Conservation (phyloP, 2,888 invertebrate genomes). For the Hedychridium roseum region DNA sequence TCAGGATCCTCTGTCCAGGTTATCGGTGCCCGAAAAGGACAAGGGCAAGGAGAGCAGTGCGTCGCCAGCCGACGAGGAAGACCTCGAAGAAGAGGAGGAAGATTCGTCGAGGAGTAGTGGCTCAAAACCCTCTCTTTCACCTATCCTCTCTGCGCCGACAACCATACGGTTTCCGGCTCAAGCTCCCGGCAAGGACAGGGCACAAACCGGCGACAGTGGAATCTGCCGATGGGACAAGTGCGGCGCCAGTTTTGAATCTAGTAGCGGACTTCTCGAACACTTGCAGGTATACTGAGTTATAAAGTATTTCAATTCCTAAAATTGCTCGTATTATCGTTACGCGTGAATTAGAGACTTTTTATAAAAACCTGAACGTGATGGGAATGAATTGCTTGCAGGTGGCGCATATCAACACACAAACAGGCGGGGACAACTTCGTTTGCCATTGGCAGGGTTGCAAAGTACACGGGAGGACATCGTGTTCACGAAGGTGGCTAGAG, state of each 20-base stretch:
- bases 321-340: no score
- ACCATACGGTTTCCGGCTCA: constrained; percentile 80
- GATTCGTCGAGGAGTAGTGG: constrained; percentile 54
- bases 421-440: constrained; percentile 82
- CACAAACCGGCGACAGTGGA: constrained; percentile 63
- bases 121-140: constrained; percentile 67
- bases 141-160: constrained; percentile 82
- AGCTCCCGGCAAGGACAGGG: constrained; percentile 53
- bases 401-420: constrained; percentile 87
- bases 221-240: constrained; percentile 87
- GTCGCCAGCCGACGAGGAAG: constrained; percentile 36
- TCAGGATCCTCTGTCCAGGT: constrained; percentile 32
- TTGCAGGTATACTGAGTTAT: constrained; percentile 76
- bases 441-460: constrained; percentile 96
- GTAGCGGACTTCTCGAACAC: constrained; percentile 85
- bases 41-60: constrained; percentile 23
- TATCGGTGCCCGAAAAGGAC: constrained; percentile 21
- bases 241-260: constrained; percentile 78
- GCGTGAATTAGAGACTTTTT: no score
- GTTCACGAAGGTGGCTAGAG: constrained; percentile 92
- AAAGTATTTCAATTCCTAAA: no score
- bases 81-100: constrained; percentile 53
- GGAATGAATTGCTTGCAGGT: constrained; percentile 70
- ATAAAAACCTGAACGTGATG: no score
- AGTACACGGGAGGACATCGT: constrained; percentile 90